Conservation (phyloP, 2,888 invertebrate genomes). For the Rhagonycha fulva region DNA sequence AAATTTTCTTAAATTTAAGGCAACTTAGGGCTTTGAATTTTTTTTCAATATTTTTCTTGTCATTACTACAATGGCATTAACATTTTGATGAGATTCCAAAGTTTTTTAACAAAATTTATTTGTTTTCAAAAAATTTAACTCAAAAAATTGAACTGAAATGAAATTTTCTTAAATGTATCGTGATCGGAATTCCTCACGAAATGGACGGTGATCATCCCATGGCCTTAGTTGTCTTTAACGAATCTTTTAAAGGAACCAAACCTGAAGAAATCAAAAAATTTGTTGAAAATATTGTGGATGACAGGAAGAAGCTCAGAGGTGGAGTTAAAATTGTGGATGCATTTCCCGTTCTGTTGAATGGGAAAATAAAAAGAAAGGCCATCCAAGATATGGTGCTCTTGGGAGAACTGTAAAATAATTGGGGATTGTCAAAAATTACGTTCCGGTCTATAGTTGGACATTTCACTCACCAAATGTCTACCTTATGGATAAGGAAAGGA, state of each 20-base stretch:
- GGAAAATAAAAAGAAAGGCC: neutral
- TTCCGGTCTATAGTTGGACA: too few relatives aligned
- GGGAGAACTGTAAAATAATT: neutral
- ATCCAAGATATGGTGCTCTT: neutral
- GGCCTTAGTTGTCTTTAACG: slow-evolving; percentile 61
- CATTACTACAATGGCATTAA: too few relatives aligned
- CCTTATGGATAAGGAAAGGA: too few relatives aligned
- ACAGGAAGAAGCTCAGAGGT: slow-evolving; percentile 41
- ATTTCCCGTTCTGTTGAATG: neutral
- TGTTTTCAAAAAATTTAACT: too few relatives aligned
- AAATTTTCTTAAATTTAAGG: too few relatives aligned
- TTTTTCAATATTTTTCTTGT: too few relatives aligned
- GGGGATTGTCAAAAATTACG: too few relatives aligned
- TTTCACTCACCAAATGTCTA: too few relatives aligned
- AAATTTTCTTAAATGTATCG: slow-evolving; percentile 86
- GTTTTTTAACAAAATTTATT: too few relatives aligned
- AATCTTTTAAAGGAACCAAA: slow-evolving; percentile 17
- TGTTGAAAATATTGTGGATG: slow-evolving; percentile 39
- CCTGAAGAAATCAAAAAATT: slow-evolving; percentile 38
- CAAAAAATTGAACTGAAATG: too few relatives aligned
- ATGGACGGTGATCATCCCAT: slow-evolving; percentile 43
- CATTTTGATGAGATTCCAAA: too few relatives aligned
- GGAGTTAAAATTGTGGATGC: slow-evolving; percentile 32
- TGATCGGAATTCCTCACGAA: slow-evolving; percentile 74
- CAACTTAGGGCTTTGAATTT: too few relatives aligned